Percentiles rank a stretch among this genome's conserved stretches.
Conservation (phyloP, 2,113 vertebrate species). For the Calyptomena viridis region DNA sequence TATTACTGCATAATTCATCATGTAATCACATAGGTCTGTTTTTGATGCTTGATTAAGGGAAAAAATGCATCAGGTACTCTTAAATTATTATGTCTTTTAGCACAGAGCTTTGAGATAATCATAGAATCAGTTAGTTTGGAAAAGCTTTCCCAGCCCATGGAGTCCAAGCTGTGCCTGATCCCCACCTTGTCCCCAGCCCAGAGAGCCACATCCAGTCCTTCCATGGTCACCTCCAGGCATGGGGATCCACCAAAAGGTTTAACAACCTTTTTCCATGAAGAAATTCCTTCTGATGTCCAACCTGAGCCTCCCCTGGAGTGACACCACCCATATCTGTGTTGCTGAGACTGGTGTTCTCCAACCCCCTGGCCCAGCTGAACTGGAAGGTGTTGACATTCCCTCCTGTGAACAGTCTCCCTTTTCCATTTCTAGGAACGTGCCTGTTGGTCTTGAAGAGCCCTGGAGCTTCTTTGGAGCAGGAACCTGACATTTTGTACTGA, state of each 20-base stretch:
- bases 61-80: background rate
- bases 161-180: background rate
- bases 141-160: background rate
- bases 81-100: background rate
- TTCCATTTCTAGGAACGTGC: background rate
- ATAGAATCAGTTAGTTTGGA: background rate
- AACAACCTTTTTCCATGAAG: background rate
- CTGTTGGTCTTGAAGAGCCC: background rate
- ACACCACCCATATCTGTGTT: rapidly evolving
- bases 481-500: background rate
- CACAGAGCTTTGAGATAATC: background rate
- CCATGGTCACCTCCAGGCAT: background rate
- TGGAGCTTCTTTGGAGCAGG: background rate
- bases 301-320: too few relatives aligned
- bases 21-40: background rate
- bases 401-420: background rate
- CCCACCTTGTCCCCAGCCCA: background rate
- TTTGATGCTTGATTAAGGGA: background rate
- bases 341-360: background rate
- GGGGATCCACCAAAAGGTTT: background rate
- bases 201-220: rapidly evolving
- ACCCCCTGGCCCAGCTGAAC: background rate
- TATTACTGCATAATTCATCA: background rate
- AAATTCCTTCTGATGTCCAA: background rate
- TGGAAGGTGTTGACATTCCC: background rate